Evolutionary conservation across 1,140 invertebrate genomes (phyloP).

Genomic region (Anadara kagoshimensis): DNA sequence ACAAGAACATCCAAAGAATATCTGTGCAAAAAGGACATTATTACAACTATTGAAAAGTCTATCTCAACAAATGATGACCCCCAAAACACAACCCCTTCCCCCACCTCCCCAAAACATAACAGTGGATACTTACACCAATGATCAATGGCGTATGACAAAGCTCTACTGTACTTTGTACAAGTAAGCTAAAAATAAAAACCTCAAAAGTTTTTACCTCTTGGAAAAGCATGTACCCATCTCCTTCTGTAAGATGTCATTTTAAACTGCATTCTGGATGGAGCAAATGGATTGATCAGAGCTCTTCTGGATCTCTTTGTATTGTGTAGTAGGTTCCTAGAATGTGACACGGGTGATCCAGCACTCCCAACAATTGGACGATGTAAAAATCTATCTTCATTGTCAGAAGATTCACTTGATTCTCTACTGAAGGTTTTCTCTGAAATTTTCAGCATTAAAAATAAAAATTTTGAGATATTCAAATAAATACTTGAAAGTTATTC

Average conservation of each 20-base stretch:
- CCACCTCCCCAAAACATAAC: too few species aligned
- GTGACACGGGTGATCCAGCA: constrained; percentile 64
- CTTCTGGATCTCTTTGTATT: constrained; percentile 54
- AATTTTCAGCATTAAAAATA: constrained; percentile 6
- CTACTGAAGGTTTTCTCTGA: constrained; percentile 48
- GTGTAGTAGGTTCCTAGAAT: constrained; percentile 48
- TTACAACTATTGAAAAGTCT: too few species aligned
- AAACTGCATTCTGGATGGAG: constrained; percentile 96
- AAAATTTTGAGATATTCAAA: too few species aligned
- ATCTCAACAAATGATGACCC: too few species aligned
- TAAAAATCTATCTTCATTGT: constrained; percentile 52
- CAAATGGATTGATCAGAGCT: constrained; percentile 92
- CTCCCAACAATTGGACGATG: constrained; percentile 64
- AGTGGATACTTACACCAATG: too few species aligned
- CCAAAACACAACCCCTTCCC: too few species aligned
- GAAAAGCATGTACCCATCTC: constrained; percentile 99
- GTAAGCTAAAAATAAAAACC: too few species aligned
- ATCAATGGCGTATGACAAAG: too few species aligned
- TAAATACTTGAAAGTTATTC: too few species aligned
- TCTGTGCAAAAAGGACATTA: too few species aligned
- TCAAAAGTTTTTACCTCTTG: constrained; percentile 80
- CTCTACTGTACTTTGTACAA: too few species aligned
- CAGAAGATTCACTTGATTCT: constrained; percentile 54
- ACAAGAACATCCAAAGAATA: too few species aligned
- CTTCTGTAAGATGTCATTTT: constrained; percentile 96